A percentile compares a stretch with the other conserved stretches of the same genome.
phyloP scores from a whole-genome alignment of 2,113 vertebrate species.

The Gambusia affinis region DNA sequence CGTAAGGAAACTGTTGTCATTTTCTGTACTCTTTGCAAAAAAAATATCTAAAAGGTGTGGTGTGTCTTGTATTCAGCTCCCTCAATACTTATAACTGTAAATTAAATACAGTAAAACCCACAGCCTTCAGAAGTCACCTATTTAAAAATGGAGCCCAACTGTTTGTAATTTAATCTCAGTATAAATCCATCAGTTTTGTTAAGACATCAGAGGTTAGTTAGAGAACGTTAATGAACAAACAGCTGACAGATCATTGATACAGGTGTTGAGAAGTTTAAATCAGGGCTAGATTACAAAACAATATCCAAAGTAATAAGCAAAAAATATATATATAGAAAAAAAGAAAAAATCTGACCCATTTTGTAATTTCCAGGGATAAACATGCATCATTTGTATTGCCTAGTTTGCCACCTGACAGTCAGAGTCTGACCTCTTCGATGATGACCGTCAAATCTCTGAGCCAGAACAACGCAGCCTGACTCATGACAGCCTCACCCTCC shows the following conservation, averaged over 20 bases:
- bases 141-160: not conserved
- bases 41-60: too few species aligned
- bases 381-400: not conserved
- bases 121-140: not conserved
- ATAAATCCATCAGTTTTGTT: too few species aligned
- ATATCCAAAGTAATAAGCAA: too few species aligned
- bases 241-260: too few species aligned
- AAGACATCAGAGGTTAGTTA: too few species aligned
- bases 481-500: slow-evolving; percentile 44
- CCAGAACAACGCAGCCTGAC: slow-evolving; percentile 43
- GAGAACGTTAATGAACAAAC: too few species aligned
- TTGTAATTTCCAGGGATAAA: not conserved
- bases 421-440: slow-evolving; percentile 17
- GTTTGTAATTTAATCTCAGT: too few species aligned
- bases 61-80: not conserved
- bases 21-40: too few species aligned
- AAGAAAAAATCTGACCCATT: not conserved
- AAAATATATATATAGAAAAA: too few species aligned
- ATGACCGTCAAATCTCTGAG: slow-evolving; percentile 32
- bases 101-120: not conserved
- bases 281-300: too few species aligned
- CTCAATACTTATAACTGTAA: not conserved
- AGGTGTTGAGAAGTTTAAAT: too few species aligned
- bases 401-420: slow-evolving; percentile 28
- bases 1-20: too few species aligned